phyloP scores from a whole-genome alignment of 1,140 invertebrate species.

The Caerostris extrusa region DNA sequence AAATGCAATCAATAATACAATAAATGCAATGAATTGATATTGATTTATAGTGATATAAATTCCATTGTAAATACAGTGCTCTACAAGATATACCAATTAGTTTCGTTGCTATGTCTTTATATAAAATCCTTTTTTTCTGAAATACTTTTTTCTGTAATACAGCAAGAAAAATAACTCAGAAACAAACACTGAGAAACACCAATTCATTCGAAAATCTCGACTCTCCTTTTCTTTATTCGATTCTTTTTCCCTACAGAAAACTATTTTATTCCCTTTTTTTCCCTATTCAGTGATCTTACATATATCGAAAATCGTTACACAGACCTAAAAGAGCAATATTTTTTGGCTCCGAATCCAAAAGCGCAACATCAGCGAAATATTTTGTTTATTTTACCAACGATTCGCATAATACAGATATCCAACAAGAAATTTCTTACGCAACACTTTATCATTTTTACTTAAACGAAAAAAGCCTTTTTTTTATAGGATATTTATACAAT shows the following conservation, averaged over 20 bases:
- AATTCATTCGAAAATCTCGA: slow-evolving; percentile 23
- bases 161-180: not conserved
- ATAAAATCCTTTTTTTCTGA: not conserved
- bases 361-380: slow-evolving; percentile 35
- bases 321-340: slow-evolving; percentile 38
- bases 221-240: slow-evolving; percentile 3
- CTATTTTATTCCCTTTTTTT: slow-evolving; percentile 29
- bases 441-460: not conserved
- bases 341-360: slow-evolving; percentile 17
- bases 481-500: not conserved
- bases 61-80: too few species aligned
- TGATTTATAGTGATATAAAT: too few species aligned
- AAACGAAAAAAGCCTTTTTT: not conserved
- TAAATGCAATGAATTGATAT: too few species aligned
- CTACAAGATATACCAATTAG: too few species aligned
- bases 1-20: too few species aligned
- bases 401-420: not conserved
- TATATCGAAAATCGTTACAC: slow-evolving; percentile 67
- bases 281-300: slow-evolving; percentile 45
- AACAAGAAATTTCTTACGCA: not conserved
- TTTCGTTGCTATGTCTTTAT: too few species aligned
- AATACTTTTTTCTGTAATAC: not conserved
- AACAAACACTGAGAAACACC: slow-evolving; percentile 17
- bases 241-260: not conserved
- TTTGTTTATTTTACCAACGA: not conserved